phyloP scores from a whole-genome alignment of 2,888 invertebrate genomes.

The Oligia latruncula region DNA sequence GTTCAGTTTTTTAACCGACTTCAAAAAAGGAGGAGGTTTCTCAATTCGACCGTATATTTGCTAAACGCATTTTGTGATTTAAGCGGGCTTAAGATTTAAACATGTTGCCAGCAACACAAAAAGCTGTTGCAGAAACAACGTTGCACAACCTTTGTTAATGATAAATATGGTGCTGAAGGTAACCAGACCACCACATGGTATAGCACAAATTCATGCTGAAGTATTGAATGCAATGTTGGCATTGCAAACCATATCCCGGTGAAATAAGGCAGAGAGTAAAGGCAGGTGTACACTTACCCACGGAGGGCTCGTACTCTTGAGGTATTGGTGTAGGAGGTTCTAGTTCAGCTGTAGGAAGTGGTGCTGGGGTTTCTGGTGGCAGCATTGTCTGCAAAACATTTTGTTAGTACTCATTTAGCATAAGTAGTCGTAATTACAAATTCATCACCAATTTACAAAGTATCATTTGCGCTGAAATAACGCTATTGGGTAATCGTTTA shows the following conservation, averaged over 20 bases:
- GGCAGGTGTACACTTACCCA: constrained; percentile 77
- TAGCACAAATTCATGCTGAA: constrained; percentile 41
- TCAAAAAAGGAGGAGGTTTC: too few species aligned
- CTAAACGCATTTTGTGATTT: neutral
- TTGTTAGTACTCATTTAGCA: too few species aligned
- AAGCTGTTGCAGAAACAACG: neutral
- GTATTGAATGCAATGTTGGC: constrained; percentile 19
- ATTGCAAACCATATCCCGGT: constrained; percentile 56
- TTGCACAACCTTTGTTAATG: constrained; percentile 1
- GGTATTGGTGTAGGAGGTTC: constrained; percentile 88
- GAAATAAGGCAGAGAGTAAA: constrained; percentile 27
- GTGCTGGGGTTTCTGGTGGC: constrained; percentile 83
- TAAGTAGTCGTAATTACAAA: neutral
- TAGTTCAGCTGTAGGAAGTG: constrained; percentile 74
- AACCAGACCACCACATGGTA: constrained; percentile 55
- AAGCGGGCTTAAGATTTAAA: neutral
- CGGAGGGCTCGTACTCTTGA: constrained; percentile 87
- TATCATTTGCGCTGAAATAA: neutral
- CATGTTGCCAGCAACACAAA: constrained; percentile 15
- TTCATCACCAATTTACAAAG: neutral
- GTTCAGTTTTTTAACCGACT: neutral
- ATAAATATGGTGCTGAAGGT: constrained; percentile 3
- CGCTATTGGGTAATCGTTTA: neutral
- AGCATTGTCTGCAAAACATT: constrained; percentile 70
- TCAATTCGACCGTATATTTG: too few species aligned